Evolutionary conservation across 2,888 invertebrate species (phyloP).

Genomic region (Netelia fuscicornis): DNA sequence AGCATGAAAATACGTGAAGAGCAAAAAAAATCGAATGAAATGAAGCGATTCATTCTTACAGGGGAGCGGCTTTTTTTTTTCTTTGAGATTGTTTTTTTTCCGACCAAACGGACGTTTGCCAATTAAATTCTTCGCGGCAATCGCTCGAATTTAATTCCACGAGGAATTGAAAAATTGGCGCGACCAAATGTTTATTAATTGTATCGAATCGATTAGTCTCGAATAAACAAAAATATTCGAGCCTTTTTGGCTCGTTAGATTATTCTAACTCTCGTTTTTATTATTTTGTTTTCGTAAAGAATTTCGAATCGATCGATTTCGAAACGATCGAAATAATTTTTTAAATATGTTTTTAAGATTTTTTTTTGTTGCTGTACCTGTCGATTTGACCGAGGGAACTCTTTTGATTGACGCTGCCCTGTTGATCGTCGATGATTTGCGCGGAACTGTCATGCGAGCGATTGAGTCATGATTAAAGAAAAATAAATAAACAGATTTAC

Average conservation of each 20-base stretch:
- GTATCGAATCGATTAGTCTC: neutral
- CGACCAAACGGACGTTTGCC: neutral
- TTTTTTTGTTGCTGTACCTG: slow-evolving; percentile 76
- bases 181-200: slow-evolving; percentile 14
- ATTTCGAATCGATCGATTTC: neutral
- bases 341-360: slow-evolving; percentile 12
- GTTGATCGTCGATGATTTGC: slow-evolving; percentile 74
- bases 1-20: slow-evolving; percentile 39
- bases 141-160: slow-evolving; percentile 1
- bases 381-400: slow-evolving; percentile 78
- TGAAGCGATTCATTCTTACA: neutral
- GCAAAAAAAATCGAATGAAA: slow-evolving; percentile 6
- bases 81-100: slow-evolving; percentile 3
- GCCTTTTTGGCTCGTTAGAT: neutral
- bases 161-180: slow-evolving; percentile 17
- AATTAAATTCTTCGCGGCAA: slow-evolving; percentile 28
- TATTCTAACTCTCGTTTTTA: neutral
- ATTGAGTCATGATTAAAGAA: slow-evolving; percentile 57
- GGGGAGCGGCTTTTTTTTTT: neutral
- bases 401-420: slow-evolving; percentile 79
- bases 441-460: slow-evolving; percentile 82
- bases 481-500: slow-evolving; percentile 30
- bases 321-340: neutral
- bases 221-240: neutral
- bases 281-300: neutral